Conservation (phyloP, 2,113 vertebrate genomes). For the Galemys pyrenaicus region DNA sequence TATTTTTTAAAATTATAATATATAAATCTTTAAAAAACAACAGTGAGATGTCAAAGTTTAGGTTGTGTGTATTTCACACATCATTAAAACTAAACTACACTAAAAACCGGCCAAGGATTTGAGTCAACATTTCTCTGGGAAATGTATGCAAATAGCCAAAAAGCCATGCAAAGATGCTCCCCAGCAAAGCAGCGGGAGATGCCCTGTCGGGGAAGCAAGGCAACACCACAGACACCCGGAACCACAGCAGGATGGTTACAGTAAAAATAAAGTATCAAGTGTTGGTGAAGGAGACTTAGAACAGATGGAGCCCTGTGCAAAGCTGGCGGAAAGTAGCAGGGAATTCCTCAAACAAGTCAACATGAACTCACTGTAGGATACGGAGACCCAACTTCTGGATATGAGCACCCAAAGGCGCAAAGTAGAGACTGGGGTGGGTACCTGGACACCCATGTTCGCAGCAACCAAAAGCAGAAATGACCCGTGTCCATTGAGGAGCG, state of each 20-base stretch:
- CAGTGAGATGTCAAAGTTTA: neutral
- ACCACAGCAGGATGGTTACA: neutral
- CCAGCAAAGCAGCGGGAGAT: neutral
- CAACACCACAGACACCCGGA: neutral
- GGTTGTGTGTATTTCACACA: neutral
- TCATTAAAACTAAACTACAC: neutral
- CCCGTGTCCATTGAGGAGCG: neutral
- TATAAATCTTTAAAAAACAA: too few species aligned
- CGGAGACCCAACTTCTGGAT: neutral
- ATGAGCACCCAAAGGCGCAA: neutral
- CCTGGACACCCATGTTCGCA: neutral
- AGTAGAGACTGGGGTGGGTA: neutral
- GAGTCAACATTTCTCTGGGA: neutral
- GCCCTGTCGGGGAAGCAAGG: neutral
- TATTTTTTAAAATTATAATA: too few species aligned
- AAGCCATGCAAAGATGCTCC: neutral
- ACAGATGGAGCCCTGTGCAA: neutral
- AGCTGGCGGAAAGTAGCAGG: neutral
- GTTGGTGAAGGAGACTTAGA: neutral
- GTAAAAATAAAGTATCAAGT: neutral
- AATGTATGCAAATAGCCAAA: too few species aligned
- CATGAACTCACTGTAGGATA: neutral
- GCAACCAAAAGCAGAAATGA: neutral
- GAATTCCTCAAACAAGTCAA: neutral
- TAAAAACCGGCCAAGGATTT: neutral